These are phyloP conservation scores for Mesoligia furuncula DNA, from an alignment of 2,888 invertebrate genomes.

Conservation along the genomic window DNA sequence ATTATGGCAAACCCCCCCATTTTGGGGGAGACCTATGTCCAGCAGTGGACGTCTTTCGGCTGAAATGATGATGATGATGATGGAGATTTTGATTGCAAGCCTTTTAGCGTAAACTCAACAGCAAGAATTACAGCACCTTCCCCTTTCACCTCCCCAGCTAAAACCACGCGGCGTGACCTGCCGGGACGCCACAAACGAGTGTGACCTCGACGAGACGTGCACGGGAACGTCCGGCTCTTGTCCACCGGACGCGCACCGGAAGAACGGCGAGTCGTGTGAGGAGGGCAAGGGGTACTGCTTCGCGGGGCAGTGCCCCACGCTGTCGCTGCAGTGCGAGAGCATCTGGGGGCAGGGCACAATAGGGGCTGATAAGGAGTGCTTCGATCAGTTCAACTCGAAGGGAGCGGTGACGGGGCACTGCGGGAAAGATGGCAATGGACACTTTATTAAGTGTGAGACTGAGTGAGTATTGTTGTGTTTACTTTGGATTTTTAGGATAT, in stretches of 20 bases:
- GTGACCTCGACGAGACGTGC: conserved; percentile 98
- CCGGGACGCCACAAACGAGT: conserved; percentile 96
- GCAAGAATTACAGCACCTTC: neutral
- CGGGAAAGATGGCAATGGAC: conserved; percentile 94
- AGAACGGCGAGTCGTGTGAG: conserved; percentile 97
- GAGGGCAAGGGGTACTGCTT: conserved; percentile 95
- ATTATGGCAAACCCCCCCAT: too few species aligned
- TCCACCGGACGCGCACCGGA: conserved; percentile 96
- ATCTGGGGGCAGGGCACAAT: conserved; percentile 98
- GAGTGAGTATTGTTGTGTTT: conserved; percentile 92
- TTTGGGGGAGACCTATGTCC: too few species aligned
- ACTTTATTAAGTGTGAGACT: conserved; percentile 96
- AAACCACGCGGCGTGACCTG: conserved; percentile 95
- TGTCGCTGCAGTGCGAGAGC: conserved; percentile 96
- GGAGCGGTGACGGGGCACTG: conserved; percentile 99
- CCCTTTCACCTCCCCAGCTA: conserved; percentile 87
- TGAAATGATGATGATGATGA: too few species aligned
- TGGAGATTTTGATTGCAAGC: neutral
- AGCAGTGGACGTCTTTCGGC: too few species aligned
- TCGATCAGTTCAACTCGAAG: conserved; percentile 98
- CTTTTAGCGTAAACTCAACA: neutral
- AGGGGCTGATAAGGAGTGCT: conserved; percentile 96
- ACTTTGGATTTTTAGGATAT: neutral
- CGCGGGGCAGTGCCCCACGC: conserved; percentile 97
- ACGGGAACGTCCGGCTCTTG: conserved; percentile 97